Percentiles rank a stretch among this genome's conserved stretches.
Conservation (phyloP, 2,888 invertebrate genomes). For the Pycnomerus fuliginosus region DNA sequence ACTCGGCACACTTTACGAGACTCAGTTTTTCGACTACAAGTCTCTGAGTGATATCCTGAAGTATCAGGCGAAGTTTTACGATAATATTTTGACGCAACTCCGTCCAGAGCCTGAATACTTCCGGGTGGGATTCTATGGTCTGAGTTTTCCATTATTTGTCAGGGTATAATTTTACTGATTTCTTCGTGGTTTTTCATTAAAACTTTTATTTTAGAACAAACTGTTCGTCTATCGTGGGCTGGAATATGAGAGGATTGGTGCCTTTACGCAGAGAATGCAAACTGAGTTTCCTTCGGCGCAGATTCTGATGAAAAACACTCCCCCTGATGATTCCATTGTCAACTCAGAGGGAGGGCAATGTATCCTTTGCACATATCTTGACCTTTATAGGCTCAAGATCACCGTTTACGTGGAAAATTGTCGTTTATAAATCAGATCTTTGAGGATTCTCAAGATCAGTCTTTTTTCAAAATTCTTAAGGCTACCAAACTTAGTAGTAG, state of each 20-base stretch:
- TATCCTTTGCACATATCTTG: slow-evolving; percentile 46
- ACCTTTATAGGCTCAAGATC: too few relatives aligned
- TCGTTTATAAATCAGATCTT: too few relatives aligned
- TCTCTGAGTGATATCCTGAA: slow-evolving; percentile 82
- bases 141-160: slow-evolving; percentile 91
- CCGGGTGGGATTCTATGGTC: slow-evolving; percentile 92
- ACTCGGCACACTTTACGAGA: slow-evolving; percentile 83
- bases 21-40: slow-evolving; percentile 81
- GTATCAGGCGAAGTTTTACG: slow-evolving; percentile 86
- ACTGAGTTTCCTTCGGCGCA: slow-evolving; percentile 95
- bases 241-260: slow-evolving; percentile 92
- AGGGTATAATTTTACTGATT: slow-evolving; percentile 63
- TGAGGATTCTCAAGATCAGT: too few relatives aligned
- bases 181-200: slow-evolving; percentile 1
- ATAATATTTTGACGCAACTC: slow-evolving; percentile 84
- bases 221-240: slow-evolving; percentile 93
- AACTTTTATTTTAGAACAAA: slow-evolving; percentile 69
- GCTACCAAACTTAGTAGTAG: too few relatives aligned
- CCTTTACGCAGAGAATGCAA: slow-evolving; percentile 90
- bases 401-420: too few relatives aligned
- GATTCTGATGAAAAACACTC: slow-evolving; percentile 86
- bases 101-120: slow-evolving; percentile 94
- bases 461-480: too few relatives aligned
- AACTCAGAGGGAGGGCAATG: slow-evolving; percentile 87
- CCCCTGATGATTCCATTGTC: slow-evolving; percentile 84